Percentiles rank a stretch among this genome's conserved stretches.
These are phyloP conservation scores for Monodelphis domestica DNA, from an alignment of 2,797 vertebrate species.

Conservation along the genomic window DNA sequence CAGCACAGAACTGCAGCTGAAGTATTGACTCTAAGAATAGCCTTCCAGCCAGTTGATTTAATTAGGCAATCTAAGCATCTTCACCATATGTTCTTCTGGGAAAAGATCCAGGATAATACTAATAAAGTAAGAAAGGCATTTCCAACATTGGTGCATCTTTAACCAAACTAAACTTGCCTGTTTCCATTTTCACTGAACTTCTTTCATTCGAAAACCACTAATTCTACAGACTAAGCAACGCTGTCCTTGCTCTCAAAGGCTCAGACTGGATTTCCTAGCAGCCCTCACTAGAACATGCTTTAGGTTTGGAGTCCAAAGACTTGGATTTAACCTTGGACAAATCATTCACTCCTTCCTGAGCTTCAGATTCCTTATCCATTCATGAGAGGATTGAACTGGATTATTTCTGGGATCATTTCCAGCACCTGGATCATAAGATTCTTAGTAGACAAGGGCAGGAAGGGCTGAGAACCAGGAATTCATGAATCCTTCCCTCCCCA, in stretches of 20 bases:
- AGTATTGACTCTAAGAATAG: neutral
- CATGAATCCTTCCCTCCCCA: neutral
- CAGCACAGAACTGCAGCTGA: neutral
- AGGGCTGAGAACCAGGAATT: neutral
- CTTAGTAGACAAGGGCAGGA: neutral
- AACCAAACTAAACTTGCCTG: neutral
- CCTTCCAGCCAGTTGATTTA: neutral
- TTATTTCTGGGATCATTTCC: neutral
- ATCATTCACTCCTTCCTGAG: neutral
- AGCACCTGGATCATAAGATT: neutral
- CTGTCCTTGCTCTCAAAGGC: neutral
- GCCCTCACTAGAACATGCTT: neutral
- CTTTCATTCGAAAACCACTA: neutral
- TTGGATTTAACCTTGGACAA: neutral
- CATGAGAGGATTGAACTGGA: neutral
- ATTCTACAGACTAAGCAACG: neutral
- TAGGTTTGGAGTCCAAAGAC: neutral
- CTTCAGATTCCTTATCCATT: neutral
- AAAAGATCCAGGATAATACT: conserved; percentile 59
- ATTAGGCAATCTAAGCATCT: conserved; percentile 17
- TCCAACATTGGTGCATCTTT: neutral
- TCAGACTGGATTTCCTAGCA: neutral
- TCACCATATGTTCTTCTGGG: conserved; percentile 46
- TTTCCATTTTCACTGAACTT: neutral
- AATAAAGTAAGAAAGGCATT: neutral